Conservation (phyloP, 2,888 invertebrate genomes). For the Eupeodes luniger region DNA sequence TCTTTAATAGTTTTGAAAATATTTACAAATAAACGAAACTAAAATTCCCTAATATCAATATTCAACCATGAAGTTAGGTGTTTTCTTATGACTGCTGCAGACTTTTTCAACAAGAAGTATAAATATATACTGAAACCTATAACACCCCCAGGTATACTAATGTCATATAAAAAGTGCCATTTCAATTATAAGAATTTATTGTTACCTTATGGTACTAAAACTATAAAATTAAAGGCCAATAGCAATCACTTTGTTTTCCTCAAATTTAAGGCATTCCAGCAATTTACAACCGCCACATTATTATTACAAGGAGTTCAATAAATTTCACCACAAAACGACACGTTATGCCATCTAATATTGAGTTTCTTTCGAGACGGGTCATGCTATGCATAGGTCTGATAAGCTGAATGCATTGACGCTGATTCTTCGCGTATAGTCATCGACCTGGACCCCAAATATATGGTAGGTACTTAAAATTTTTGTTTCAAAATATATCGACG, state of each 20-base stretch:
- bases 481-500: background rate
- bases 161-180: background rate
- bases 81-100: too few relatives aligned
- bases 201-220: conserved; percentile 46
- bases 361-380: conserved; percentile 59
- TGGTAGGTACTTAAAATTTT: background rate
- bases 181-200: conserved; percentile 59
- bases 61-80: too few relatives aligned
- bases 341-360: conserved; percentile 73
- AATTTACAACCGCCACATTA: conserved; percentile 73
- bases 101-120: too few relatives aligned
- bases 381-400: conserved; percentile 17
- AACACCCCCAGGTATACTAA: too few relatives aligned
- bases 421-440: background rate
- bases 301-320: conserved; percentile 72
- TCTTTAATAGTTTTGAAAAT: too few relatives aligned
- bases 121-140: too few relatives aligned
- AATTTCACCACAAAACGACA: conserved; percentile 75
- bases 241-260: conserved; percentile 59
- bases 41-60: too few relatives aligned
- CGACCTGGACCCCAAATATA: conserved; percentile 55
- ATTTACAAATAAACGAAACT: too few relatives aligned
- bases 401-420: background rate
- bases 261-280: conserved; percentile 60
- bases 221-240: conserved; percentile 35